Percentiles rank a stretch among this genome's conserved stretches.
Evolutionary conservation across 1,140 invertebrate genomes (phyloP).

Genomic region (Dendroctonus valens): DNA sequence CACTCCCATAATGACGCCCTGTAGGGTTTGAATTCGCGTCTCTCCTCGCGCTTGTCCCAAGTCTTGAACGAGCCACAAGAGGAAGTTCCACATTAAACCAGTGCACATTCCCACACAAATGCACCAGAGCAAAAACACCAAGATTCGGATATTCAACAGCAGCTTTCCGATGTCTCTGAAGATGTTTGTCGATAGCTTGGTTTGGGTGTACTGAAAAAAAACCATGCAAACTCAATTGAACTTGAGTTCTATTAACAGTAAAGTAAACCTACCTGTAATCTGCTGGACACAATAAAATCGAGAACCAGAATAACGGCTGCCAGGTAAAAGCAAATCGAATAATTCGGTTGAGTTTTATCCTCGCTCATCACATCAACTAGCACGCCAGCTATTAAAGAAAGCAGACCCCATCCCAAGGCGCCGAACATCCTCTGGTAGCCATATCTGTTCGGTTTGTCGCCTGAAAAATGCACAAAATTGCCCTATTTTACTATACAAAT

Average conservation of each 20-base stretch:
- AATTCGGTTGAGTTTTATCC: conserved; percentile 66
- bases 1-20: conserved; percentile 74
- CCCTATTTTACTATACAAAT: too few species aligned
- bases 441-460: conserved; percentile 65
- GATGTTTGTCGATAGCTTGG: conserved; percentile 62
- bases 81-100: conserved; percentile 84
- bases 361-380: conserved; percentile 72
- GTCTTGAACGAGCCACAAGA: conserved; percentile 80
- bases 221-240: too few species aligned
- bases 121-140: conserved; percentile 75
- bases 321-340: conserved; percentile 74
- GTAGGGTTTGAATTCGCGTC: conserved; percentile 72
- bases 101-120: conserved; percentile 81
- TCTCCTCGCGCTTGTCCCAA: conserved; percentile 53
- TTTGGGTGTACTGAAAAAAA: conserved; percentile 58
- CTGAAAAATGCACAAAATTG: conserved; percentile 50
- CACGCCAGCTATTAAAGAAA: conserved; percentile 70
- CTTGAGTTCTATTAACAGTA: too few species aligned
- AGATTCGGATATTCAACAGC: conserved; percentile 61
- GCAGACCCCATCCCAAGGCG: conserved; percentile 75
- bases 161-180: conserved; percentile 62
- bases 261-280: conserved; percentile 52
- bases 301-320: conserved; percentile 65
- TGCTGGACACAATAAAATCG: conserved; percentile 67
- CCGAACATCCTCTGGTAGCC: conserved; percentile 83